Base-by-base conservation (phyloP, 2,888 invertebrate genomes). In the Cheiracanthium punctorium region DNA sequence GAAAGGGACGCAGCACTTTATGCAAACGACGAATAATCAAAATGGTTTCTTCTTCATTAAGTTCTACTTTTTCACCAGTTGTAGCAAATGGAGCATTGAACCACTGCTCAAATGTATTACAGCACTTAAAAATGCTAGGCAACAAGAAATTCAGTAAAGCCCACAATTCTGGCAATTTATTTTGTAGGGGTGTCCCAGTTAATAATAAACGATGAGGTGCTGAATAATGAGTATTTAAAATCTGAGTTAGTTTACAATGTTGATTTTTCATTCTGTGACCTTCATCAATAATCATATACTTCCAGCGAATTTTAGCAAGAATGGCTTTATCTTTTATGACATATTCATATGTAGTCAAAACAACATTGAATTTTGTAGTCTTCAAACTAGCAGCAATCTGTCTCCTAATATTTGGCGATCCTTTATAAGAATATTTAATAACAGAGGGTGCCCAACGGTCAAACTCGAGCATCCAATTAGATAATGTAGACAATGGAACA, bases 201-300 rank as follows among this genome's bases (percentile, higher is more conserved):
- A 99, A 93, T 17, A 99, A 93, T 81, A 99, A 93, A 48, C 99
- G 95, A 92, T 99, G 98, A 5, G 99, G 98, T 7, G 99, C 98
- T 89, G 95, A 94, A 93, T 99, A 99, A 93, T 98, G 97, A 10
- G 98, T 98, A 92, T 99, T 99, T 79, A 99, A 93, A 41, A 93
- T 97, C 92, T 98, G 97, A 0, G 99, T 99, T 90, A 99, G 93
- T 92, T 99, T 99, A 93, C 99, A 99, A 92, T 99, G 99, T 93
- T 99, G 99, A 93, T 99, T 99, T 93, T 99, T 99, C 99, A 99
- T 99, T 89, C 99, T 95, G 93, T 99, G 99, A 80, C 99, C 99
- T 92, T 99, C 99, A 92, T 99, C 99, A 90, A 99, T 99, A 89
- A 99, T 99, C 99, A 99, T 99, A 92, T 99, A 99, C 92, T 99